phyloP scores from a whole-genome alignment of 2,113 vertebrate genomes.

The Pachyramphus minor region DNA sequence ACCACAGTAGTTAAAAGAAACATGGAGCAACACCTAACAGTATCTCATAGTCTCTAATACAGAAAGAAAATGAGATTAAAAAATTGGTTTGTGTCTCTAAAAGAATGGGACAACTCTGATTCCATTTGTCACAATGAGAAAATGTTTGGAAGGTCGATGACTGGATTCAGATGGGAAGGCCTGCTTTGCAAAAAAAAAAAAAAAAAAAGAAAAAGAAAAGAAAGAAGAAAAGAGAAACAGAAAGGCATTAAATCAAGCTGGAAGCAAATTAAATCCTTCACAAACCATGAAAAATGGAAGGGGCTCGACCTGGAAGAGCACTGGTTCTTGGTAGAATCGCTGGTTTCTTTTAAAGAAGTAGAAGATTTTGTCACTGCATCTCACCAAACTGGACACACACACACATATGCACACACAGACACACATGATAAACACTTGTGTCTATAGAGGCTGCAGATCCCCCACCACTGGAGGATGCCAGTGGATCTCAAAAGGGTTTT shows the following conservation, averaged over 20 bases:
- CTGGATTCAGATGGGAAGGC: not conserved
- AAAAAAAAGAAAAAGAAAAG: no score
- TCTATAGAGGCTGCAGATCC: not conserved
- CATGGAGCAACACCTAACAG: not conserved
- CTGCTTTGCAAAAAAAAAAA: not conserved
- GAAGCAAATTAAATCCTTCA: not conserved
- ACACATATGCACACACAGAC: not conserved
- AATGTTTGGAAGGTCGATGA: conserved; percentile 8
- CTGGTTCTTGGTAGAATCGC: not conserved
- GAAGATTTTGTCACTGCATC: conserved; percentile 17
- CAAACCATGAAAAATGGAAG: not conserved
- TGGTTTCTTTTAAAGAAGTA: conserved; percentile 40
- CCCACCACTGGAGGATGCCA: not conserved
- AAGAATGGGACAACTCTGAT: not conserved
- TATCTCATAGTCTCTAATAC: not conserved
- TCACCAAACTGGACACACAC: not conserved
- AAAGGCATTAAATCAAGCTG: not conserved
- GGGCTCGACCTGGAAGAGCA: not conserved
- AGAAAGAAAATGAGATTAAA: conserved; percentile 30
- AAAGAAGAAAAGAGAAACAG: not conserved
- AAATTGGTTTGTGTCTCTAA: not conserved
- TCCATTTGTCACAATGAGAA: not conserved
- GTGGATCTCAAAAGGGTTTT: not conserved
- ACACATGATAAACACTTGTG: not conserved
- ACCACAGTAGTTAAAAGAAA: conserved; percentile 27